Conservation (phyloP, 2,113 vertebrate species). For the Burhinus bistriatus region DNA sequence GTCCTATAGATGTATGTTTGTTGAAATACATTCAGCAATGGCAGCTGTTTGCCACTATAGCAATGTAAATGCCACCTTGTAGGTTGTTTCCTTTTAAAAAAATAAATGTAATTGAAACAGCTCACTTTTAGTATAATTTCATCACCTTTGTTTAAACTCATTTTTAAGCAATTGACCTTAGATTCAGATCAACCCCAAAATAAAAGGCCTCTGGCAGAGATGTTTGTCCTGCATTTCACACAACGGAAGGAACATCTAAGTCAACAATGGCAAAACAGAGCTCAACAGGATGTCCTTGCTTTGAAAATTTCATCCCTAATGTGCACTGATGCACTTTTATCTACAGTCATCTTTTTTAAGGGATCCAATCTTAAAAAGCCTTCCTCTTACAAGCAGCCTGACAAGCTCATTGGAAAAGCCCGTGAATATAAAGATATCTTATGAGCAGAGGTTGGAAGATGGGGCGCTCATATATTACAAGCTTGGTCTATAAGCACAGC, state of each 20-base stretch:
- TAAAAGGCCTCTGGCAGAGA: background rate
- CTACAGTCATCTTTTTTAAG: background rate
- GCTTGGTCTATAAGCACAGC: background rate
- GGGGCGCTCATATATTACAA: accelerated
- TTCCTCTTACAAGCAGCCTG: background rate
- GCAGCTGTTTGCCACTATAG: background rate
- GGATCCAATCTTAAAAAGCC: background rate
- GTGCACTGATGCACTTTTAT: background rate
- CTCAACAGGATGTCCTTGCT: background rate
- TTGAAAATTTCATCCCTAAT: constrained; percentile 23
- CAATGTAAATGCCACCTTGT: background rate
- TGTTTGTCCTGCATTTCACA: background rate
- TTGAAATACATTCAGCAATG: background rate
- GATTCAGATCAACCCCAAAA: constrained; percentile 27
- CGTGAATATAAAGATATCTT: background rate
- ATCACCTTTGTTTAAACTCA: background rate
- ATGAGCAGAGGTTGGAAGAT: background rate
- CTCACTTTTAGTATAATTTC: background rate
- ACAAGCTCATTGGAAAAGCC: background rate
- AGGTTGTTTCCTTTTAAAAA: background rate
- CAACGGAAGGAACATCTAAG: background rate
- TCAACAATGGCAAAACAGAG: background rate
- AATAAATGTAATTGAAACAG: background rate
- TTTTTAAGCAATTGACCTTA: constrained; percentile 8
- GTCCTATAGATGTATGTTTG: background rate